Conservation (phyloP, 2,888 invertebrate genomes). For the Ditula angustiorana region DNA sequence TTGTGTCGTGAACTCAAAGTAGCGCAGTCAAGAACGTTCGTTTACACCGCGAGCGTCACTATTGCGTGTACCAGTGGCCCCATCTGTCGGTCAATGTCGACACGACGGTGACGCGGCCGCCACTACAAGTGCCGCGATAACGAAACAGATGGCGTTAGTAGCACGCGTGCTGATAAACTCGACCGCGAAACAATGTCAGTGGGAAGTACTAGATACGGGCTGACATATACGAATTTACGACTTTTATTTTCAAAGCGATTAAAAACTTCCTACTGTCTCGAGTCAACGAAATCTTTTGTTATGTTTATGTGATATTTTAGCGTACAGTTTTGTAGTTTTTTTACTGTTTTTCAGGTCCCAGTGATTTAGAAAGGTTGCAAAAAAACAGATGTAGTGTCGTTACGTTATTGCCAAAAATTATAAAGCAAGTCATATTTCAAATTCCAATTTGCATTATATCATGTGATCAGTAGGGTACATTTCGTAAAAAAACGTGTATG, state of each 20-base stretch:
- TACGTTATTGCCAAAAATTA: too few relatives aligned
- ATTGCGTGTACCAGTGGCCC: conserved; percentile 70
- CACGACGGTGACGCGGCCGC: conserved; percentile 71
- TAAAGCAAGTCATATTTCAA: too few relatives aligned
- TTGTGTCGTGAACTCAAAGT: conserved; percentile 72
- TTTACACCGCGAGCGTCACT: conserved; percentile 78
- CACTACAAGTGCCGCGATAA: conserved; percentile 55
- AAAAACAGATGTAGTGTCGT: too few relatives aligned
- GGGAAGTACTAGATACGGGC: background rate
- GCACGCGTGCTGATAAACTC: conserved; percentile 36
- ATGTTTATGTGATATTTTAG: background rate
- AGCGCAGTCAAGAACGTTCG: conserved; percentile 84
- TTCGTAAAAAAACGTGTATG: too few relatives aligned
- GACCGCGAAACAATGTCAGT: background rate
- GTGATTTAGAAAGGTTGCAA: too few relatives aligned
- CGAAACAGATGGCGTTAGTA: conserved; percentile 71
- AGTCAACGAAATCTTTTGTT: background rate
- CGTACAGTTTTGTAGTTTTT: too few relatives aligned
- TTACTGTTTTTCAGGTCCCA: too few relatives aligned
- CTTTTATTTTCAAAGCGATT: conserved; percentile 36
- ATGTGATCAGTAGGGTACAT: too few relatives aligned
- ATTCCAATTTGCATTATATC: too few relatives aligned
- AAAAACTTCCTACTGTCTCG: background rate
- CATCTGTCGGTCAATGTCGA: conserved; percentile 84
- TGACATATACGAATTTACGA: background rate